A percentile compares a stretch with the other conserved stretches of the same genome.
These are phyloP conservation scores for Aurelia aurita DNA, from an alignment of 30 jellyfish, hydroid and myxozoan genomes.

Conservation along the genomic window DNA sequence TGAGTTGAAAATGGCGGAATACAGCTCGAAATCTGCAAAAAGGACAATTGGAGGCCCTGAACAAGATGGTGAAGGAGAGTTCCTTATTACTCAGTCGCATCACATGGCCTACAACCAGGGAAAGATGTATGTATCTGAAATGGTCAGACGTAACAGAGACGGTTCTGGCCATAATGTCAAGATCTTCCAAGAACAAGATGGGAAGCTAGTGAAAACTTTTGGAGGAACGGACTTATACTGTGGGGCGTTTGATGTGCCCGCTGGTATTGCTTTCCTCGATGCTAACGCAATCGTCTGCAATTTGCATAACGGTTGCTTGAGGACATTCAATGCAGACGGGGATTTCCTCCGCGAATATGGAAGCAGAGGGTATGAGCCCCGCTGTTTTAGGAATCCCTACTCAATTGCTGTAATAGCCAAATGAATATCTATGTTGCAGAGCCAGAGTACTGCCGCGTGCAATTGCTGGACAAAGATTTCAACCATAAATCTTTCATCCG, in stretches of 20 bases:
- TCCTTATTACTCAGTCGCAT: conserved; percentile 77
- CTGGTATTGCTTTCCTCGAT: conserved; percentile 64
- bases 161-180: conserved; percentile 65
- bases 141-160: no score
- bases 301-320: conserved; percentile 49
- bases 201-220: conserved; percentile 36
- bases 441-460: conserved; percentile 53
- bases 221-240: conserved; percentile 71
- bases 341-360: conserved; percentile 50
- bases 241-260: conserved; percentile 72
- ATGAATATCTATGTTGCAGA: conserved; percentile 43
- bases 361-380: conserved; percentile 70
- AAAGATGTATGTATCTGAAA: conserved; percentile 56
- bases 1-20: conserved; percentile 59
- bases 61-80: conserved; percentile 52
- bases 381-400: conserved; percentile 53
- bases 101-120: conserved; percentile 75
- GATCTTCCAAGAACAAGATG: conserved; percentile 56
- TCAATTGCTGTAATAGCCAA: conserved; percentile 43
- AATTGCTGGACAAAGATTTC: conserved; percentile 62
- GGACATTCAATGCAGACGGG: conserved; percentile 53
- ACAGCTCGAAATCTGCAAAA: conserved; percentile 40
- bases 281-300: conserved; percentile 56
- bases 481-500: conserved; percentile 59
- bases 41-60: conserved; percentile 59